Conservation (phyloP, 2,797 vertebrate genomes). For the Poecilia picta region DNA sequence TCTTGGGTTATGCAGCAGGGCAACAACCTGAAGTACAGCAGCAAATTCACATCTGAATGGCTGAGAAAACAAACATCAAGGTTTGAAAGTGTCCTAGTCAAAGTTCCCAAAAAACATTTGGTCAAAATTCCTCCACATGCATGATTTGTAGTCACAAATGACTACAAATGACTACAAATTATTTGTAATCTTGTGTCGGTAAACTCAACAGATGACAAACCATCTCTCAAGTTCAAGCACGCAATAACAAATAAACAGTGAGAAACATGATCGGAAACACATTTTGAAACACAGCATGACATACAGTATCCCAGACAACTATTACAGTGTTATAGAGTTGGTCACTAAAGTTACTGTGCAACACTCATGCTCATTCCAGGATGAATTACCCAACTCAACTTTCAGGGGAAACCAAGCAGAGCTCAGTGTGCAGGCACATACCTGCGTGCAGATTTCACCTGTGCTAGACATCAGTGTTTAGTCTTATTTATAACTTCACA, state of each 20-base stretch:
- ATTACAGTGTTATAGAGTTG: neutral
- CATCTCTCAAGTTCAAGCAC: neutral
- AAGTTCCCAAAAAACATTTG: neutral
- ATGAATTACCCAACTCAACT: conserved; percentile 12
- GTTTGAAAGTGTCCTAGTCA: neutral
- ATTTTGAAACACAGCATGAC: neutral
- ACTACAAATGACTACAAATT: neutral
- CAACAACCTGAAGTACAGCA: neutral
- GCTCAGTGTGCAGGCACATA: conserved; percentile 14
- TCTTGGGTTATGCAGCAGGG: neutral
- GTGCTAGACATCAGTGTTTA: conserved; percentile 40
- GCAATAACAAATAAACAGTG: neutral
- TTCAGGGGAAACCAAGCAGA: conserved; percentile 37
- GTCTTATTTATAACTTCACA: conserved; percentile 7
- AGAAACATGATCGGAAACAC: neutral
- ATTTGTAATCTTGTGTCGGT: neutral
- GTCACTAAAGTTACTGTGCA: conserved; percentile 18
- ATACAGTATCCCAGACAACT: neutral
- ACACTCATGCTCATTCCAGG: conserved; percentile 16
- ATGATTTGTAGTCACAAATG: neutral
- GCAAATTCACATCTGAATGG: neutral
- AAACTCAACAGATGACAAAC: neutral
- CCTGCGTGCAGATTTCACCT: conserved; percentile 12
- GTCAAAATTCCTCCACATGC: neutral
- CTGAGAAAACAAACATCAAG: neutral